phyloP scores from a whole-genome alignment of 1,140 invertebrate species.

The Trachelipus rathkii region DNA sequence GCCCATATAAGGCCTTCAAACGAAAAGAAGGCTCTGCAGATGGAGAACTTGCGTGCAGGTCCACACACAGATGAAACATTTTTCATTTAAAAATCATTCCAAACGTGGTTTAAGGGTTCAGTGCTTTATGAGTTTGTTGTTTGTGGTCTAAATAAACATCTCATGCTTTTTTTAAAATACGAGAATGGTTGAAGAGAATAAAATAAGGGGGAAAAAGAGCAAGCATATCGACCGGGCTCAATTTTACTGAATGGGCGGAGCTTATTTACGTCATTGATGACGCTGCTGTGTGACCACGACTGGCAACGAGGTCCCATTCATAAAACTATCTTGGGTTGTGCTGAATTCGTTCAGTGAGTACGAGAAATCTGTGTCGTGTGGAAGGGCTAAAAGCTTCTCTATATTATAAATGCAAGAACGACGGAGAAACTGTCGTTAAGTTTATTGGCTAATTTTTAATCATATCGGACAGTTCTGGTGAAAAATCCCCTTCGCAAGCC shows the following conservation, averaged over 20 bases:
- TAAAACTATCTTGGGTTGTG: background rate
- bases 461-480: background rate
- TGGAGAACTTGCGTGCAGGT: too few relatives aligned
- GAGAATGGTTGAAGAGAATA: background rate
- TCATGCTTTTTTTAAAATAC: background rate
- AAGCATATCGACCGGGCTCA: background rate
- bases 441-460: background rate
- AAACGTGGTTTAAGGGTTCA: too few relatives aligned
- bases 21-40: too few relatives aligned
- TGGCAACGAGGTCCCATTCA: background rate
- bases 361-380: background rate
- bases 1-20: too few relatives aligned
- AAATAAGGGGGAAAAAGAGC: background rate
- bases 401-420: background rate
- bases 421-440: background rate
- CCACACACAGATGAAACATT: too few relatives aligned
- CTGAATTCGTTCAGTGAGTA: background rate
- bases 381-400: background rate
- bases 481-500: background rate
- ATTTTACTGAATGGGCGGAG: background rate
- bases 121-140: too few relatives aligned
- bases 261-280: constrained; percentile 3
- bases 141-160: too few relatives aligned
- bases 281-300: background rate
- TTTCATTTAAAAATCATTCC: too few relatives aligned